Percentiles rank a stretch among this genome's conserved stretches.
Conservation (phyloP, 2,113 vertebrate genomes). For the Atherinomorus stipes region DNA sequence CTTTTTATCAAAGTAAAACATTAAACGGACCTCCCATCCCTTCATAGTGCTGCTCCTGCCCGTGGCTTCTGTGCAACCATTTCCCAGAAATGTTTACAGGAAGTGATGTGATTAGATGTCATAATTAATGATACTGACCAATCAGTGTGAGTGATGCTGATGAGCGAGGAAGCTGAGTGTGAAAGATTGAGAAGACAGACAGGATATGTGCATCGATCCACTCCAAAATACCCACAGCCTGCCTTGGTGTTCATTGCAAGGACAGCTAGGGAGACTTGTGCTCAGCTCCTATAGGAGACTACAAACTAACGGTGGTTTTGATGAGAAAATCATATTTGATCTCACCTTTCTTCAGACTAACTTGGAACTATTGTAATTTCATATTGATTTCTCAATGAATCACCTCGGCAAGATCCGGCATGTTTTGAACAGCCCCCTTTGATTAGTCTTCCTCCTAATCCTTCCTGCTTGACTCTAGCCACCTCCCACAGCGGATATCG, state of each 20-base stretch:
- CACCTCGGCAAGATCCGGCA: constrained; percentile 12
- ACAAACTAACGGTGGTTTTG: neutral
- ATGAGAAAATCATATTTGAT: constrained; percentile 15
- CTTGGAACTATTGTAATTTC: neutral
- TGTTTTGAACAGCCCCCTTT: constrained; percentile 18
- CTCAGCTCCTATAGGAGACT: constrained; percentile 2
- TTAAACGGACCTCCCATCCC: constrained; percentile 15
- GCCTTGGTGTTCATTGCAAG: constrained; percentile 37
- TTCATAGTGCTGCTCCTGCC: neutral
- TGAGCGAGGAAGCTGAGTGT: constrained; percentile 38
- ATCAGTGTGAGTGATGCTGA: constrained; percentile 41
- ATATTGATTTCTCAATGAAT: neutral
- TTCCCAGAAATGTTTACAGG: constrained; percentile 58
- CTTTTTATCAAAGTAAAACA: constrained; percentile 41
- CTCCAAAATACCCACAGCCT: constrained; percentile 37
- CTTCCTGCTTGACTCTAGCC: constrained; percentile 73
- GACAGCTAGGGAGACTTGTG: constrained; percentile 27
- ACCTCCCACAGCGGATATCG: constrained; percentile 83
- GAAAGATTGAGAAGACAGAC: constrained; percentile 57
- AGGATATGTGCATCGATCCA: constrained; percentile 74
- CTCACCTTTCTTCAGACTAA: constrained; percentile 8
- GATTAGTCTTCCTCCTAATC: constrained; percentile 51
- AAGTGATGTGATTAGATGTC: constrained; percentile 63
- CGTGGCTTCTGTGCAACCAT: constrained; percentile 29
- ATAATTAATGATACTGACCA: constrained; percentile 57